Evolutionary conservation across 2,888 invertebrate genomes (phyloP), one percentile per base, ranked within the genome.

Genomic region (Brachynemurus nebulosus): DNA sequence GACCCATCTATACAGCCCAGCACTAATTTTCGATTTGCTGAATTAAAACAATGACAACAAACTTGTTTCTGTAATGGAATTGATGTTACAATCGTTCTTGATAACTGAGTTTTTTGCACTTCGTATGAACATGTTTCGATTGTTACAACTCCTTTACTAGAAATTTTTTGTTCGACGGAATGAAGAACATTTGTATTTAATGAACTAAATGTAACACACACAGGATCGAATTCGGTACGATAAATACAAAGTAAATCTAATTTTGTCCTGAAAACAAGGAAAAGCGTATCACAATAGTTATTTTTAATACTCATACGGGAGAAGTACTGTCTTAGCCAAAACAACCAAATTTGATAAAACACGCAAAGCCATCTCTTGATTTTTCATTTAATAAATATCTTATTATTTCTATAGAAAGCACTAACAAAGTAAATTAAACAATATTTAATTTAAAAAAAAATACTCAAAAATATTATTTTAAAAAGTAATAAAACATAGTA

Each of bases 1-100:
- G 86, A 80, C 4, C 86, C 85, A 66, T 92, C 90, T 40, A 86
- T 82, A 57, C 90, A 90, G 7, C 88, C 86, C 36, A 86, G 63
- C 19, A 91, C 65, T 7, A 92, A 65, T 54, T 81, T 78, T 54
- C 80, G 76, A 61, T 82, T 82, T 57, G 80, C 75, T 0, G 76
- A 76, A 55, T 79, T 83, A 56, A 82, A 72, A 56, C 70, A 64
- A 64, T 76, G 64, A 57, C 76, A 77, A 53, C 79, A 68, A 50
- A 82, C 74, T 61, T 79, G 76, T 11, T 80, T 79, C 58, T 79
- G 80, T 54, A 78, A 68, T 50, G 76, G 76, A 54, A 85, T 78
- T 1, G 80, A 78, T 19, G 78, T 77, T 3, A 81, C 71, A 38
- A 76, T 69, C 34, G 72, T 71, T 53, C 79, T 69, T 57, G 78